These are phyloP conservation scores for human (Homo sapiens) DNA, from an alignment of 2,113 vertebrate genomes.

Conservation along the genomic window DNA sequence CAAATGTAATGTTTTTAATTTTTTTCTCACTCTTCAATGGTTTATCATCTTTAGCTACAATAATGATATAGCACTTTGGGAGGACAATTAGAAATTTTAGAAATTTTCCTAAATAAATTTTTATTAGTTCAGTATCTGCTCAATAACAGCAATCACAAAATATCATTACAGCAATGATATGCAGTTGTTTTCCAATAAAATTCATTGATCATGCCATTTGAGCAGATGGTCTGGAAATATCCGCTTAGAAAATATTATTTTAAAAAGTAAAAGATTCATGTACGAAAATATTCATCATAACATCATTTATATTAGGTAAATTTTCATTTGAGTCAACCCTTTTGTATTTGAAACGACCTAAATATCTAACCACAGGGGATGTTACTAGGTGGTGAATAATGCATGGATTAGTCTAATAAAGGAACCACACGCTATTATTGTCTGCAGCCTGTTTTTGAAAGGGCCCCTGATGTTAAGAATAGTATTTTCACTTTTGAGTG, in stretches of 20 bases:
- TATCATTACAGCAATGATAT: neutral
- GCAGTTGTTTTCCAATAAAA: neutral
- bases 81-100: neutral
- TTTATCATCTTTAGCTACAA: neutral
- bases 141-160: neutral
- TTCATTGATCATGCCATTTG: neutral
- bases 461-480: neutral
- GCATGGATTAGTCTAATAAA: neutral
- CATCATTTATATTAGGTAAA: neutral
- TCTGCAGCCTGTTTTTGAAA: neutral
- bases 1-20: neutral
- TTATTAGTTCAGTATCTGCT: neutral
- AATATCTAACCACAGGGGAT: neutral
- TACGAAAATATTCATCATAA: neutral
- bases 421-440: neutral
- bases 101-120: neutral
- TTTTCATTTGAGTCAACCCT: neutral
- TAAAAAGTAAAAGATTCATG: neutral
- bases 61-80: neutral
- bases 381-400: neutral
- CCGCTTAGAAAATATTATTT: neutral
- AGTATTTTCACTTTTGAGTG: neutral
- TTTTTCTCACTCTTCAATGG: neutral
- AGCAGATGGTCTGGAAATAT: neutral
- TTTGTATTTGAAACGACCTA: neutral